These are phyloP conservation scores for Limenitis camilla DNA, from an alignment of 2,888 invertebrate species.

Conservation along the genomic window DNA sequence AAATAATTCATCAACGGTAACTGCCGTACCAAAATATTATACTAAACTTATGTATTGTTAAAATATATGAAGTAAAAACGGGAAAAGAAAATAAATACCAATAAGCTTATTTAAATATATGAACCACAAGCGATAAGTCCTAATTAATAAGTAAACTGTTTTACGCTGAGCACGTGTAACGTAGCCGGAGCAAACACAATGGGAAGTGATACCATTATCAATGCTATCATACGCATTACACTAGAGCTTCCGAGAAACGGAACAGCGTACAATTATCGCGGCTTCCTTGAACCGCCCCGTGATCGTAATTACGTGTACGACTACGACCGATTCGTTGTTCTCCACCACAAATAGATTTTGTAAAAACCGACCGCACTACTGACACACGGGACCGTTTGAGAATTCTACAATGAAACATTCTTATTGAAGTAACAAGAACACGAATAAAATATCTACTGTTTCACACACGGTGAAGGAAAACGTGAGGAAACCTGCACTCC, in stretches of 20 bases:
- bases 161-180: slow-evolving; percentile 14
- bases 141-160: slow-evolving; percentile 3
- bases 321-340: slow-evolving; percentile 13
- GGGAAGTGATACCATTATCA: slow-evolving; percentile 56
- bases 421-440: too few relatives aligned
- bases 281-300: slow-evolving; percentile 53
- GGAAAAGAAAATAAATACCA: too few relatives aligned
- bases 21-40: too few relatives aligned
- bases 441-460: too few relatives aligned
- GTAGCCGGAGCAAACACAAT: slow-evolving; percentile 23
- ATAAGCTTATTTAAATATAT: too few relatives aligned
- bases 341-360: slow-evolving; percentile 11
- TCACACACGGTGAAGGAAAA: too few relatives aligned
- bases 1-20: too few relatives aligned
- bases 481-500: too few relatives aligned
- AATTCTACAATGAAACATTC: too few relatives aligned
- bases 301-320: slow-evolving; percentile 40
- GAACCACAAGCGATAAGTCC: neutral
- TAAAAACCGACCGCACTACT: neutral
- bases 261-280: slow-evolving; percentile 52
- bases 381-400: neutral
- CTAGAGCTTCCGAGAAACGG: slow-evolving; percentile 52
- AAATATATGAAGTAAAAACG: too few relatives aligned
- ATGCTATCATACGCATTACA: slow-evolving; percentile 52
- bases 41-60: too few relatives aligned